Evolutionary conservation across 2,888 invertebrate species (phyloP), one percentile per base, ranked within the genome.

Genomic region (Dicyrtomina minuta): DNA sequence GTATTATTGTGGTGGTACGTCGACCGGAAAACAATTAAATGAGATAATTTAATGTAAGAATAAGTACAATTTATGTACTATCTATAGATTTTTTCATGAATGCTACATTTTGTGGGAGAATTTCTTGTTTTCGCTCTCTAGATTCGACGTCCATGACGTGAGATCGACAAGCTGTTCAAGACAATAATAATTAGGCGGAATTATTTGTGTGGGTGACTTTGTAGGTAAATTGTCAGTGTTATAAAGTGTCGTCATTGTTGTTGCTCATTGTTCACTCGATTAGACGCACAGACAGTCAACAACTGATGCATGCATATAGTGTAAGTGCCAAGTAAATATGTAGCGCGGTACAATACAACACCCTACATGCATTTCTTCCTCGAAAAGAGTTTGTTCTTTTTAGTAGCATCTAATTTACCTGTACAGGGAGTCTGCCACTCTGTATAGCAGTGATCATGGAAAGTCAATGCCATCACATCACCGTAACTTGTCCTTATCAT

Each of bases 191-290:
- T 58, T 39, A 39, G 58, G 39, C 22, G 51, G 22, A 51, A 51
- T 58, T 58, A 58, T 58, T 17, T 58, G 58, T 39, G 58, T 55
- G 26, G 55, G 17, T 58, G 58, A 58, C 5, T 58, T 58, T 58
- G n/a, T 58, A 58, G 58, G 58, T 58, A 10, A 5, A 39, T 58
- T 58, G 39, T 39, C 5, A 20, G 58, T 58, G 24, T 15, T 27
- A 8, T 58, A 8, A 26, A 58, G 13, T 58, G 58, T 58, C 58
- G 27, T 55, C 51, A 51, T 22, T 55, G 26, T 26, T 22, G 8
- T 55, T 13, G 33, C n/a, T 26, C 55, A 58, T 58, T 58, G 58
- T 58, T 39, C 39, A 26, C 26, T 55, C 46, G 55, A 26, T 55
- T 55, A 27, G 24, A 17, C 13, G 5, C 39, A 58, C 39, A 55